Evolutionary conservation across 2,113 vertebrate species (phyloP).

Genomic region (Brachypteracias leptosomus): DNA sequence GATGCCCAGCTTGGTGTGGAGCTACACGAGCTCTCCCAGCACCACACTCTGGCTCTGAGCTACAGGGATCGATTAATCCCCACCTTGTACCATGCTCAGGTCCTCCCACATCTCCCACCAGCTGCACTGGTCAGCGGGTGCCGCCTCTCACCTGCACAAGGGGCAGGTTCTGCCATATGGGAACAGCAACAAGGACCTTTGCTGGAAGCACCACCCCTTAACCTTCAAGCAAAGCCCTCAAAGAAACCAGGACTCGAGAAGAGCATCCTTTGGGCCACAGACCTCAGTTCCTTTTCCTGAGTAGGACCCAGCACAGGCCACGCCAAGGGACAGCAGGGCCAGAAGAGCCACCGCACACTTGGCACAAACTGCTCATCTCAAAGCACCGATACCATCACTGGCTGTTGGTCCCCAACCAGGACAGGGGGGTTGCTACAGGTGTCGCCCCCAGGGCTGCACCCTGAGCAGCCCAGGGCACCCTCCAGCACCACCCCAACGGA

Average conservation of each 20-base stretch:
- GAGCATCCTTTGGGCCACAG: neutral
- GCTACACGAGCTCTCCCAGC: neutral
- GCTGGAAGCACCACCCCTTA: neutral
- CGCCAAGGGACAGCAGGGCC: neutral
- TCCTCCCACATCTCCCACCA: neutral
- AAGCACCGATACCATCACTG: rapidly evolving
- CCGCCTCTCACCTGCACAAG: neutral
- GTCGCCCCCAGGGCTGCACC: neutral
- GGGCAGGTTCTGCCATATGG: neutral
- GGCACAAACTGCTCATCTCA: rapidly evolving
- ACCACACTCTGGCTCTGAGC: rapidly evolving
- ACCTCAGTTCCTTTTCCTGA: rapidly evolving
- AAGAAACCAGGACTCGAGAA: rapidly evolving
- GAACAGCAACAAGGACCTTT: neutral
- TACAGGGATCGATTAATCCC: rapidly evolving
- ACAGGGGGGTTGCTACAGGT: rapidly evolving
- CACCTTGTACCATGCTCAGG: rapidly evolving
- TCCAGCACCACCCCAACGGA: neutral
- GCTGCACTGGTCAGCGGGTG: rapidly evolving
- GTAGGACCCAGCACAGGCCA: rapidly evolving
- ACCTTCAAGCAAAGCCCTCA: neutral
- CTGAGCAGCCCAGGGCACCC: neutral
- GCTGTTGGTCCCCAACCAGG: neutral
- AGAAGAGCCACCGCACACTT: rapidly evolving
- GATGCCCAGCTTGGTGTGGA: rapidly evolving